Conservation (phyloP, 2,113 vertebrate species). For the Psilopogon haemacephalus region DNA sequence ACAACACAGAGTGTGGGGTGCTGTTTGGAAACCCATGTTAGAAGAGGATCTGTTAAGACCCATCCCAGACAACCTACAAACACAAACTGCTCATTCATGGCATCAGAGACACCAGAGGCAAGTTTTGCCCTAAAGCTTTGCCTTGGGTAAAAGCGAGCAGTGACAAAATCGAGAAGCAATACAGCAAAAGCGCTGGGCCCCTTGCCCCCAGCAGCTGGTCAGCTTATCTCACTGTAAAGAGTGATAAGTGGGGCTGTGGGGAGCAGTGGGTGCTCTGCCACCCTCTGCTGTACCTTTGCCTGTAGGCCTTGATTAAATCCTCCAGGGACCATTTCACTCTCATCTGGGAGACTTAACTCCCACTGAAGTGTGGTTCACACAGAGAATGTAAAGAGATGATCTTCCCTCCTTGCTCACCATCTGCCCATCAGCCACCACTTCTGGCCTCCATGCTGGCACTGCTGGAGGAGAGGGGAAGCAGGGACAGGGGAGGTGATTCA, state of each 20-base stretch:
- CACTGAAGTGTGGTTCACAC: neutral
- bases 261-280: neutral
- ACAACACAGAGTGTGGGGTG: neutral
- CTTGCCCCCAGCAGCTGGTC: neutral
- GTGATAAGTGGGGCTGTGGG: neutral
- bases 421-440: neutral
- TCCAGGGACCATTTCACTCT: neutral
- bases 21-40: neutral
- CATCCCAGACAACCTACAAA: neutral
- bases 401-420: neutral
- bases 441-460: accelerated
- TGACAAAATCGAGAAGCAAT: neutral
- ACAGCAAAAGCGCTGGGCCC: neutral
- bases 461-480: neutral
- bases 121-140: neutral
- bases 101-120: neutral
- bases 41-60: neutral
- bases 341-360: neutral
- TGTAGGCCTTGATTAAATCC: neutral
- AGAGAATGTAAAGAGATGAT: neutral
- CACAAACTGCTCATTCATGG: neutral
- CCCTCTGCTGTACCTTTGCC: neutral
- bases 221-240: neutral
- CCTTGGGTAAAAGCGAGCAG: neutral
- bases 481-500: neutral